Percentiles rank a stretch among this genome's conserved stretches.
Conservation (phyloP, 1,140 invertebrate species). For the Pseudomyrmex dendroicus region DNA sequence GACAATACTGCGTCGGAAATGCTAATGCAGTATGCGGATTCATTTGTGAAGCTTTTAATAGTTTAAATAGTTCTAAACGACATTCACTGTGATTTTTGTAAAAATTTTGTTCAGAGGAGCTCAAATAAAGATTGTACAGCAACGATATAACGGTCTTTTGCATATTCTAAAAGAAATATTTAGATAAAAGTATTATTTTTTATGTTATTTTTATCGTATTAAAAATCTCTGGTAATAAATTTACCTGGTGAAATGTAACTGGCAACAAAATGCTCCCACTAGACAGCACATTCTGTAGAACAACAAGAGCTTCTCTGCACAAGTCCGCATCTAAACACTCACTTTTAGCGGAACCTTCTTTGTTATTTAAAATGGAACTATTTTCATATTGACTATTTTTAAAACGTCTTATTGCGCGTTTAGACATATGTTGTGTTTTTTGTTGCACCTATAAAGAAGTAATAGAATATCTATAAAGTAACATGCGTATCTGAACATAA, state of each 20-base stretch:
- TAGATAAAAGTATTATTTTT: constrained; percentile 20
- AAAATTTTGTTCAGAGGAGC: constrained; percentile 60
- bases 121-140: constrained; percentile 75
- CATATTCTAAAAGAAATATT: constrained; percentile 70
- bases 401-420: constrained; percentile 74
- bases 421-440: constrained; percentile 76
- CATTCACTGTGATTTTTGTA: constrained; percentile 73
- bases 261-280: constrained; percentile 72
- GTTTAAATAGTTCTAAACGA: constrained; percentile 75
- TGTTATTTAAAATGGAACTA: constrained; percentile 62
- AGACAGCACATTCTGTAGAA: constrained; percentile 75
- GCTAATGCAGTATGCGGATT: constrained; percentile 73
- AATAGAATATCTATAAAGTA: neutral
- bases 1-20: constrained; percentile 72
- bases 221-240: constrained; percentile 4
- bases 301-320: constrained; percentile 71
- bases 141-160: constrained; percentile 70
- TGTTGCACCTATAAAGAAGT: constrained; percentile 68
- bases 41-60: constrained; percentile 73
- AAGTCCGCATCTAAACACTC: constrained; percentile 67
- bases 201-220: neutral
- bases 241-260: constrained; percentile 75
- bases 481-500: neutral
- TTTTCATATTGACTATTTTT: constrained; percentile 75
- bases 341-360: constrained; percentile 39